phyloP scores from a whole-genome alignment of 2,888 invertebrate species.

The Camptogramma bilineatum region DNA sequence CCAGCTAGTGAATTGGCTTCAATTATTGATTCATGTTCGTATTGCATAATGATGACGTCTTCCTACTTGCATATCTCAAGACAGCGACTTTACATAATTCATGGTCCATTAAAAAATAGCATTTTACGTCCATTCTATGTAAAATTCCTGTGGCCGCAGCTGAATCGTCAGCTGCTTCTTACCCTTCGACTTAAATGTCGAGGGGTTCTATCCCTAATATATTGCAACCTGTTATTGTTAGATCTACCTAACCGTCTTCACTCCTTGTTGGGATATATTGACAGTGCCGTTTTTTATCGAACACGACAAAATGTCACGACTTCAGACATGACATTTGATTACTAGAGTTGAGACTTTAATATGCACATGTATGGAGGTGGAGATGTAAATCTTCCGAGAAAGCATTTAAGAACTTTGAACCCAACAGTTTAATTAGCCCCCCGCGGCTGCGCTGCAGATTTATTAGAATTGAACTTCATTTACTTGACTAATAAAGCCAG shows the following conservation, averaged over 20 bases:
- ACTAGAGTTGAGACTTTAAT: not conserved
- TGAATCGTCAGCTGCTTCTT: slow-evolving; percentile 30
- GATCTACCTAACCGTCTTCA: slow-evolving; percentile 23
- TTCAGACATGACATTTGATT: not conserved
- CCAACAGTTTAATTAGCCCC: slow-evolving; percentile 20
- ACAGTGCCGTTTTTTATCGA: not conserved
- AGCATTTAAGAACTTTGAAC: slow-evolving; percentile 23
- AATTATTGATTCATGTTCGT: slow-evolving; percentile 19
- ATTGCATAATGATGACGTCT: slow-evolving; percentile 9
- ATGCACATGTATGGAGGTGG: not conserved
- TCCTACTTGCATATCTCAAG: slow-evolving; percentile 3
- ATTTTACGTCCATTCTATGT: slow-evolving; percentile 10
- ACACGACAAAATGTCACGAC: not conserved
- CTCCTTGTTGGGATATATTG: not conserved
- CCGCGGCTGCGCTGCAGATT: slow-evolving; percentile 14
- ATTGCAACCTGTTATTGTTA: slow-evolving; percentile 24
- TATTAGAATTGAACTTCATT: slow-evolving; percentile 19
- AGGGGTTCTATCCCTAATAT: slow-evolving; percentile 23
- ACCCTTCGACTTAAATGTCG: slow-evolving; percentile 29
- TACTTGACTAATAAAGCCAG: slow-evolving; percentile 2
- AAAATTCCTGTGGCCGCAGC: slow-evolving; percentile 25
- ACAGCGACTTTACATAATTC: not conserved
- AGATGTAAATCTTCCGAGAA: slow-evolving; percentile 6
- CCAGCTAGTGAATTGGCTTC: slow-evolving; percentile 18
- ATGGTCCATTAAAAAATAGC: not conserved